Evolutionary conservation across 2,113 vertebrate genomes (phyloP).

Genomic region (Phoxinus phoxinus): DNA sequence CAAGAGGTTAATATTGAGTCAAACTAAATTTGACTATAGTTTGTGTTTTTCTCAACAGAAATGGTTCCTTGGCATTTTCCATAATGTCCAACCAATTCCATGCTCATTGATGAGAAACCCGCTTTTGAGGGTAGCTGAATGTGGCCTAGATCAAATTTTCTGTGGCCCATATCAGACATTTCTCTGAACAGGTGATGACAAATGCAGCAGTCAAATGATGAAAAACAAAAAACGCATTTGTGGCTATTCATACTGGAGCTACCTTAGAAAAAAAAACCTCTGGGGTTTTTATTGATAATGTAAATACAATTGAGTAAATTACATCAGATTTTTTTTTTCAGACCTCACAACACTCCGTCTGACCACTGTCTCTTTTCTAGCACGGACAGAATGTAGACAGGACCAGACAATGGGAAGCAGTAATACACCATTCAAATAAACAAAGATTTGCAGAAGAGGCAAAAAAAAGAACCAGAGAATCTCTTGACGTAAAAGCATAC

Average conservation of each 20-base stretch:
- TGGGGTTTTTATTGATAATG: neutral
- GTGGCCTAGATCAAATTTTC: no score
- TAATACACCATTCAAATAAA: constrained; percentile 59
- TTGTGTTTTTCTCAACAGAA: neutral
- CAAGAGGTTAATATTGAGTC: neutral
- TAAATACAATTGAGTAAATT: neutral
- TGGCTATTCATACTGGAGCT: no score
- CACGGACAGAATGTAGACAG: constrained; percentile 54
- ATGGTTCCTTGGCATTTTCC: neutral
- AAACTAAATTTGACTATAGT: neutral
- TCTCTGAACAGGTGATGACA: no score
- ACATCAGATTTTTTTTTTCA: constrained; percentile 27
- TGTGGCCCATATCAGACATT: no score
- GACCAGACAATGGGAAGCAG: constrained; percentile 58
- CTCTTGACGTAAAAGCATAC: constrained; percentile 61
- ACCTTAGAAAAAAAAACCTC: neutral
- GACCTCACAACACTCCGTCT: constrained; percentile 49
- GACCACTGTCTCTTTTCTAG: constrained; percentile 32
- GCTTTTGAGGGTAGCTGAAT: no score
- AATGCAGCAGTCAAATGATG: neutral
- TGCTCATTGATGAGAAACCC: no score
- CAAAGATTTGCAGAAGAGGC: constrained; percentile 40
- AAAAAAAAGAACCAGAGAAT: constrained; percentile 42
- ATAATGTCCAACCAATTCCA: neutral
- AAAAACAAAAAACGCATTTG: neutral